phyloP scores from a whole-genome alignment of 2,888 invertebrate genomes.

The Bursaphelenchus okinawaensis region DNA sequence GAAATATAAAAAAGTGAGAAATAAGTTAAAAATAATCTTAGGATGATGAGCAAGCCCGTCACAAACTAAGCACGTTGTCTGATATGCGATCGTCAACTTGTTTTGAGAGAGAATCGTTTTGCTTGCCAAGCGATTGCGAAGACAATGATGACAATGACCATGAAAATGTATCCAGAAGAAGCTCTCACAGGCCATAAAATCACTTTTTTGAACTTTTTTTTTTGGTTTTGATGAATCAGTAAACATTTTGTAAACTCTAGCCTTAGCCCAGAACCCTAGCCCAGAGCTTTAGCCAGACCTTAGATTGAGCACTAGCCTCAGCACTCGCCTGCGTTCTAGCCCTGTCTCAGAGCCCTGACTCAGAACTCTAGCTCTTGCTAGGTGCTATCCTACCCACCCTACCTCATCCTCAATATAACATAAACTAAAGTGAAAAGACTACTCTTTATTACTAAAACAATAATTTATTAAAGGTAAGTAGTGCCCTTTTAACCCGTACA shows the following conservation, averaged over 20 bases:
- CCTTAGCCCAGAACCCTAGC: too few species aligned
- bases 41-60: conserved; percentile 14
- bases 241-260: too few species aligned
- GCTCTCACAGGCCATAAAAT: not conserved
- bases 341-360: too few species aligned
- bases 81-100: conserved; percentile 24
- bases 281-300: too few species aligned
- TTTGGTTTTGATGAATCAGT: not conserved
- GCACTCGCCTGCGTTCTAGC: too few species aligned
- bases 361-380: too few species aligned
- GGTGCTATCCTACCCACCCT: too few species aligned
- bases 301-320: too few species aligned
- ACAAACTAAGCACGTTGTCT: conserved; percentile 21
- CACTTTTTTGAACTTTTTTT: not conserved
- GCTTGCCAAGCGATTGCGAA: conserved; percentile 9
- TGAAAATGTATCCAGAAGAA: not conserved
- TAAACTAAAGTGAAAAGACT: too few species aligned
- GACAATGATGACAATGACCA: not conserved
- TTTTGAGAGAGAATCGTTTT: conserved; percentile 21
- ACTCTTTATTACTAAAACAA: not conserved
- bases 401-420: too few species aligned
- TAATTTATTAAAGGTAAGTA: not conserved
- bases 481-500: not conserved
- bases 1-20: not conserved
- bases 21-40: not conserved